Evolutionary conservation across 2,888 invertebrate species (phyloP), one percentile per base, ranked within the genome.

Genomic region (Dromius quadrimaculatus): DNA sequence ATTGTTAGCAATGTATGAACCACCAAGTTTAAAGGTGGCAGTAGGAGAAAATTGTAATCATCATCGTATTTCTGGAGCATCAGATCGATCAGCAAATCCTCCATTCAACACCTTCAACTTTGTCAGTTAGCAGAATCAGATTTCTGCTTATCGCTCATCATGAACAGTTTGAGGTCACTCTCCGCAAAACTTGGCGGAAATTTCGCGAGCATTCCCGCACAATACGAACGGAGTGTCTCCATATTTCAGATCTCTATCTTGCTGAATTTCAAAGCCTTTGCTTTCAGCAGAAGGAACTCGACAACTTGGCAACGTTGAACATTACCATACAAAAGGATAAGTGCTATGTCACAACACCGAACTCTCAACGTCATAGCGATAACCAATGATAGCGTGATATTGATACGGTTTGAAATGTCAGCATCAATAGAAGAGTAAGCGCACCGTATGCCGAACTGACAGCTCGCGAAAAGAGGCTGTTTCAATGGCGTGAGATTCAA

Each of bases 261-360:
- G 13, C 50, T 28, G 50, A 23, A 54, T 22, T 47, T 47, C 47
- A 47, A 47, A 47, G 47, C 47, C 5, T 8, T 11, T 15, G 50
- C 50, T 54, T 54, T 54, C 41, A 41, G n/a, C 41, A 41, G 41
- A n/a, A n/a, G n/a, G n/a, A 47, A 54, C 9, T 23, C 23, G 23
- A 19, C 5, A 54, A 54, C 32, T 23, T 15, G 15, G 50, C 28
- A 54, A 54, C 50, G 13, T 13, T 15, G 50, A 28, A 54, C 50
- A 54, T 54, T 54, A 54, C 50, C 50, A 54, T 54, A 54, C n/a
- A n/a, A n/a, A 13, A 54, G 50, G 28, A 54, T 54, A 54, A 54
- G 50, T 28, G 50, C 23, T 19, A 9, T 5, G 13, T 28, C 15
- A 2, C 13, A 13, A 54, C n/a, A n/a, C n/a, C n/a, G n/a, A n/a